Percentiles rank a stretch among this genome's conserved stretches.
These are phyloP conservation scores for Drosophila nasuta DNA, from an alignment of 1,140 invertebrate genomes.

Conservation along the genomic window DNA sequence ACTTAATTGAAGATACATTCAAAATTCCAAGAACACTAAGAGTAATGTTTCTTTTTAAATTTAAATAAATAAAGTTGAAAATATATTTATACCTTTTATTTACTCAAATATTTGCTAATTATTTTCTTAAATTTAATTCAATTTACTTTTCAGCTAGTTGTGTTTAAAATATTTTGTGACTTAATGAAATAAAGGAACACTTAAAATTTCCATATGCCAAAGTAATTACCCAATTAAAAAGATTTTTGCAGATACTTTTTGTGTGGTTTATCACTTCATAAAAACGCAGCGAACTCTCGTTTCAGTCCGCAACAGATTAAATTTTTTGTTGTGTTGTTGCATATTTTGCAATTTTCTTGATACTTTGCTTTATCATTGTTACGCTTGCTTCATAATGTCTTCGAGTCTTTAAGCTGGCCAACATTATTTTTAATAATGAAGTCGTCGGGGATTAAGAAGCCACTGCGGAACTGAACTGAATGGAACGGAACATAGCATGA, in stretches of 20 bases:
- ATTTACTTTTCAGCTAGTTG: too few relatives aligned
- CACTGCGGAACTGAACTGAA: neutral
- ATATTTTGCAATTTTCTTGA: constrained; percentile 5
- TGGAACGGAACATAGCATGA: neutral
- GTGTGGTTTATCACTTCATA: neutral
- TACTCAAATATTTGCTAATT: too few relatives aligned
- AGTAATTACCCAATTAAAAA: neutral
- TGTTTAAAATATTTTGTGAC: too few relatives aligned
- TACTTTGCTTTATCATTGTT: constrained; percentile 10
- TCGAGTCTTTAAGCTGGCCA: constrained; percentile 31
- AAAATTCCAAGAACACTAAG: too few relatives aligned
- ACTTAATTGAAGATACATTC: too few relatives aligned
- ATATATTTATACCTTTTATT: too few relatives aligned
- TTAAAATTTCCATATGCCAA: neutral
- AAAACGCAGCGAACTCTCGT: neutral
- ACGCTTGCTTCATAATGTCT: constrained; percentile 1
- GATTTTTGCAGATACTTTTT: neutral
- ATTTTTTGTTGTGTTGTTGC: neutral
- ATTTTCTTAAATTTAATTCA: too few relatives aligned
- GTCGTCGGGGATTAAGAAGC: constrained; percentile 13
- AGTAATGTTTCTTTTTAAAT: too few relatives aligned
- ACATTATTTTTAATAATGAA: constrained; percentile 38
- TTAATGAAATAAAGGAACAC: too few relatives aligned
- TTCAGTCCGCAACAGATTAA: neutral
- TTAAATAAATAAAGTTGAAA: too few relatives aligned